Conservation (phyloP, 2,888 invertebrate species). For the Endotricha flammealis region DNA sequence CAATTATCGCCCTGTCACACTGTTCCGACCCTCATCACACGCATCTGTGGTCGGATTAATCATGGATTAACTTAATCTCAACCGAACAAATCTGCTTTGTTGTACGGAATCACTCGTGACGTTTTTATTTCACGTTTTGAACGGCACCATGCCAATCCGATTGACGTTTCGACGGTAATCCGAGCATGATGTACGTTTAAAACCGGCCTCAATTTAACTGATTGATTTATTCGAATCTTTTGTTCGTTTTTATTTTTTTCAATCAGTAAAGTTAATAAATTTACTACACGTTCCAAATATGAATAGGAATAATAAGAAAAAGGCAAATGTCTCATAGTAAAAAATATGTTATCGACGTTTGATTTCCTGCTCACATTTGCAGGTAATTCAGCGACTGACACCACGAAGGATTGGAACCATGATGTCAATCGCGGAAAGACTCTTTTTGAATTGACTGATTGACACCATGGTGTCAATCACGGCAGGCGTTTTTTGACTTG, state of each 20-base stretch:
- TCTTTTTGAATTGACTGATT: no score
- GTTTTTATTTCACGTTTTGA: constrained; percentile 30
- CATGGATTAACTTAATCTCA: constrained; percentile 51
- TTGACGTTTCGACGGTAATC: constrained; percentile 2
- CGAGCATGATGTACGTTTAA: not conserved
- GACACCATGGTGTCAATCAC: no score
- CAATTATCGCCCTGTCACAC: constrained; percentile 65
- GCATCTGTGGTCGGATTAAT: constrained; percentile 61
- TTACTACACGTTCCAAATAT: no score
- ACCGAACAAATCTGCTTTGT: constrained; percentile 47
- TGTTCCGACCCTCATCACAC: constrained; percentile 57
- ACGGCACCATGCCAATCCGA: constrained; percentile 6
- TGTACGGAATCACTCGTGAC: constrained; percentile 40
- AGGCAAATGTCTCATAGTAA: no score
- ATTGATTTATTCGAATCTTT: not conserved
- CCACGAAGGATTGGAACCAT: no score
- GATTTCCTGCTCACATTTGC: no score
- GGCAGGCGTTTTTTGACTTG: no score
- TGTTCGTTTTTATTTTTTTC: not conserved
- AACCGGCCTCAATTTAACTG: not conserved
- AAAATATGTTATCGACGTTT: no score
- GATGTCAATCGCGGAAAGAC: no score
- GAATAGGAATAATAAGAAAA: no score
- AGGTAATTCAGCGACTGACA: no score
- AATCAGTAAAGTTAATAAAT: no score